A percentile compares a stretch with the other conserved stretches of the same genome.
phyloP scores from a whole-genome alignment of 1,140 invertebrate species.

The Globodera rostochiensis region DNA sequence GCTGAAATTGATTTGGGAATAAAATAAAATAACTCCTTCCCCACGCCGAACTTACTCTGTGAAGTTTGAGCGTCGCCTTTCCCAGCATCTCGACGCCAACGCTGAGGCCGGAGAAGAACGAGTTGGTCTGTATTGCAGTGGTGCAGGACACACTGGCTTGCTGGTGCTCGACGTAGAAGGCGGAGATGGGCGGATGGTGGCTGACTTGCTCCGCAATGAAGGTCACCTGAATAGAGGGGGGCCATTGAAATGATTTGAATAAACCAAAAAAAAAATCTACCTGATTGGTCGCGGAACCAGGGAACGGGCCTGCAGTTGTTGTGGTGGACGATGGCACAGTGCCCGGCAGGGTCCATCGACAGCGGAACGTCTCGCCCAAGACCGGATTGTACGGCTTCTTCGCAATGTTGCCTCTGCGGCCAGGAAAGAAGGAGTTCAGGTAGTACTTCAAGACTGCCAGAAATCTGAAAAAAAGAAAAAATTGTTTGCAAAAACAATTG shows the following conservation, averaged over 20 bases:
- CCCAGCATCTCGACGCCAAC: slow-evolving; percentile 70
- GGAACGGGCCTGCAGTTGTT: slow-evolving; percentile 55
- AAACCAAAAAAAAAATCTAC: neutral
- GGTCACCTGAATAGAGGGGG: slow-evolving; percentile 51
- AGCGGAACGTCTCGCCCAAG: slow-evolving; percentile 71
- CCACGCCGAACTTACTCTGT: slow-evolving; percentile 58
- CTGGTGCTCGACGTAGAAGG: slow-evolving; percentile 70
- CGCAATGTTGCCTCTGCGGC: slow-evolving; percentile 69
- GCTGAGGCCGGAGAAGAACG: slow-evolving; percentile 69
- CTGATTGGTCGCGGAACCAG: slow-evolving; percentile 62
- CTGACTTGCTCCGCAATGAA: slow-evolving; percentile 98
- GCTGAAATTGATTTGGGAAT: neutral
- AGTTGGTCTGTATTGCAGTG: no score
- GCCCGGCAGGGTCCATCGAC: slow-evolving; percentile 67
- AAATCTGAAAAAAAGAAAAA: neutral
- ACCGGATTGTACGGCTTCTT: slow-evolving; percentile 73
- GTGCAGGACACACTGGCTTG: slow-evolving; percentile 68
- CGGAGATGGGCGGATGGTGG: slow-evolving; percentile 87
- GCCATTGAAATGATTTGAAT: neutral
- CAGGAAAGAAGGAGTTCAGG: slow-evolving; percentile 69
- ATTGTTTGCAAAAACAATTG: slow-evolving; percentile 47
- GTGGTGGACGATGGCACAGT: slow-evolving; percentile 69
- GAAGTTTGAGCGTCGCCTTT: slow-evolving; percentile 67
- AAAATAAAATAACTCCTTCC: neutral
- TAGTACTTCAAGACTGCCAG: slow-evolving; percentile 60